Base-by-base conservation (phyloP, 2,113 vertebrate genomes). In the Isurus oxyrinchus region DNA sequence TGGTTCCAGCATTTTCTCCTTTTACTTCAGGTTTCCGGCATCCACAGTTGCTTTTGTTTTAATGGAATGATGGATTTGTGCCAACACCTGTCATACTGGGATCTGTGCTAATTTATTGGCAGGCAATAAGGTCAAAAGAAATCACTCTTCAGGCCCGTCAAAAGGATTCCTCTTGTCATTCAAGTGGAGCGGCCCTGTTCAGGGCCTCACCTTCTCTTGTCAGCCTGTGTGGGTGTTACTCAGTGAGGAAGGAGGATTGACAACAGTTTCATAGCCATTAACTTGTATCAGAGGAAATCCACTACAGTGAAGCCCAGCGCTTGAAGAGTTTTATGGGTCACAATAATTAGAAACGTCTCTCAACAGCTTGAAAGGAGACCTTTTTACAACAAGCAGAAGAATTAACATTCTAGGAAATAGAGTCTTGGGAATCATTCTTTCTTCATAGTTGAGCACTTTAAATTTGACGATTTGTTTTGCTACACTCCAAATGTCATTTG, bases 251-350 rank as follows among this genome's bases (percentile, higher is more conserved):
- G 88, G 66, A 14, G 88, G 88, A 31, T 35, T 95, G 40, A 27
- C 23, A 69, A 27, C 44, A 66, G 94, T 10, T 72, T 69, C 44
- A 72, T 55, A 55, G 67, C 40, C 67, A 95, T 95, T 95, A 72
- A 31, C 94, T 63, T 61, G 23, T 63, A 94, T 94, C 66, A 72
- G 55, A 72, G 67, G 25, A 55, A 72, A 95, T 72, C 49, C 53
- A 95, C 21, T 4, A 2, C 19, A 53, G 5, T 95, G 90, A 63
- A 94, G 90, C 59, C 59, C 59, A 66, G 59, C n/a, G 5, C 90
- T 63, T 63, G 94, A 72, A 95, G 90, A 25, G 44, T 72, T 95
- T 95, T 95, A 95, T 95, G 66, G n/a, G 49, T 53, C 94, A 69
- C 25, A 66, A 49, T 69, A 95, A 95, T 95, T 95, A 95, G 67